Conservation (phyloP, 2,113 vertebrate genomes). For the Charina bottae region DNA sequence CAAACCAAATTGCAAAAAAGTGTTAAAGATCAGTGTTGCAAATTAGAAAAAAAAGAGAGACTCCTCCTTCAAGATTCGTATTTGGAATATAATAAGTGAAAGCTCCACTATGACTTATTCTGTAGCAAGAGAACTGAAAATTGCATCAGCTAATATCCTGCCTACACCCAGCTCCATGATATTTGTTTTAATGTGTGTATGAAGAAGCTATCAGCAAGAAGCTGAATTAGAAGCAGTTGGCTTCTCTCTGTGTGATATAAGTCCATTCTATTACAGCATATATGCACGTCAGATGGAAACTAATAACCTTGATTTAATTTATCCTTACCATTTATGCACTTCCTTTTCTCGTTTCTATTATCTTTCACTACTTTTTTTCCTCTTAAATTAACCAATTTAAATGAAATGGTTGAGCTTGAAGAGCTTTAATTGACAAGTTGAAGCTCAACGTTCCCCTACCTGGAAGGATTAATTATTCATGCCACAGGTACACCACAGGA, state of each 20-base stretch:
- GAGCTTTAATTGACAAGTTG: background rate
- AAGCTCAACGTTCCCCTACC: constrained; percentile 16
- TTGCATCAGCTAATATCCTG: background rate
- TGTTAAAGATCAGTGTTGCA: background rate
- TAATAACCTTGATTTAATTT: constrained; percentile 33
- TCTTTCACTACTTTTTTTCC: background rate
- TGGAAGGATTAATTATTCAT: background rate
- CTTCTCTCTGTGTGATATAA: background rate
- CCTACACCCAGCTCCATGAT: background rate
- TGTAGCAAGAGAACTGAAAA: background rate
- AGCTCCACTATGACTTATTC: background rate
- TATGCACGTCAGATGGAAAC: background rate
- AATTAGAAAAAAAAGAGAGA: background rate
- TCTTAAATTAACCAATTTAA: constrained; percentile 2
- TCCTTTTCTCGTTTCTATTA: background rate
- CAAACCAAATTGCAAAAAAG: background rate
- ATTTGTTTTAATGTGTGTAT: background rate
- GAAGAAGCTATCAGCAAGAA: background rate
- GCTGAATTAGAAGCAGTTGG: background rate
- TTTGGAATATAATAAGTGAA: background rate
- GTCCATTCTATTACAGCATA: background rate
- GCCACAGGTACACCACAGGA: constrained; percentile 38
- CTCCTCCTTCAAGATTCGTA: background rate
- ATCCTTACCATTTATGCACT: background rate
- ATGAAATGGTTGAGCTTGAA: constrained; percentile 16